These are phyloP conservation scores for Beroe ovata DNA, from an alignment of 37 sponge, comb jelly and placozoan species.

Conservation along the genomic window DNA sequence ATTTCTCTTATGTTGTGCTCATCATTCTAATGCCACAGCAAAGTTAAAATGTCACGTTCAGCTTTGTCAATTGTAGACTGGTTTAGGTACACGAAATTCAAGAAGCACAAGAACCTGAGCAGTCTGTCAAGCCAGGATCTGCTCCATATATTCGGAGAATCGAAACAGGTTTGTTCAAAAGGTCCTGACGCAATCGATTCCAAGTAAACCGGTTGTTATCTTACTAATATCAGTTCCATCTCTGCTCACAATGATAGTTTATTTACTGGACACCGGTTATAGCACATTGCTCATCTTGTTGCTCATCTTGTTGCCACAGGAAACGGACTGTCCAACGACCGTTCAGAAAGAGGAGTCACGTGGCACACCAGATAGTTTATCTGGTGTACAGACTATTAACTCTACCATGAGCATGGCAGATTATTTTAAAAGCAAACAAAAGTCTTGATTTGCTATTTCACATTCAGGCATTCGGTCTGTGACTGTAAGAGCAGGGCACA, in stretches of 20 bases:
- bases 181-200: neutral
- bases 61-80: too few relatives aligned
- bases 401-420: conserved; percentile 50
- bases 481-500: too few relatives aligned
- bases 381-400: conserved; percentile 3
- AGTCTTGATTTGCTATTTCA: too few relatives aligned
- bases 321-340: too few relatives aligned
- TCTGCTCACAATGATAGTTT: too few relatives aligned
- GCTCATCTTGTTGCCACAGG: too few relatives aligned
- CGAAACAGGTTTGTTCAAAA: conserved; percentile 15
- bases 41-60: too few relatives aligned
- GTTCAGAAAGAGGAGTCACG: too few relatives aligned
- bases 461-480: too few relatives aligned
- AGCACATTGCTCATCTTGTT: too few relatives aligned
- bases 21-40: neutral
- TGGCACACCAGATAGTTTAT: neutral
- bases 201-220: neutral
- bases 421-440: conserved; percentile 7
- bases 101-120: conserved; percentile 49
- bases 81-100: conserved; percentile 53
- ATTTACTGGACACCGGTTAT: too few relatives aligned
- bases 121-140: conserved; percentile 16
- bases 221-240: neutral
- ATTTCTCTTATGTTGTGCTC: neutral
- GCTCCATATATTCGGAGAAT: conserved; percentile 25